phyloP scores from a whole-genome alignment of 2,113 vertebrate species.

The Uria lomvia region DNA sequence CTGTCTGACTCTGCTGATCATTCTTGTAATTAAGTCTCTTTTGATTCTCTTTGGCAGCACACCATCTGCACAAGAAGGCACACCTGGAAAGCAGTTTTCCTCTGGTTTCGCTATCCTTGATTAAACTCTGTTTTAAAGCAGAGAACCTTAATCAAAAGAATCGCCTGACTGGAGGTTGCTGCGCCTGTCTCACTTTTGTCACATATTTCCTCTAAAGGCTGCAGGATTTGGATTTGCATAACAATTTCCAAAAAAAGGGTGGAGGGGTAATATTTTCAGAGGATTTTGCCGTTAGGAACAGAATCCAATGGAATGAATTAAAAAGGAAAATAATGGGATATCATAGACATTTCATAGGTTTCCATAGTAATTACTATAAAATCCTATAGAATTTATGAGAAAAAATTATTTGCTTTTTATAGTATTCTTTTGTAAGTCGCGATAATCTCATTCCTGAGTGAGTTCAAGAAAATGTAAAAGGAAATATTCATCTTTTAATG shows the following conservation, averaged over 20 bases:
- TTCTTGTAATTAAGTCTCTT: constrained; percentile 57
- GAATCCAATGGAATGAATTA: neutral
- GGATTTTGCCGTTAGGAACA: neutral
- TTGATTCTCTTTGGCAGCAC: constrained; percentile 57
- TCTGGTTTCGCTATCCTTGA: constrained; percentile 57
- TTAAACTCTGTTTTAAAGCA: constrained; percentile 62
- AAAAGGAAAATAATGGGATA: neutral
- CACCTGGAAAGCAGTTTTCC: constrained; percentile 55
- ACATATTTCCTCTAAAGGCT: neutral
- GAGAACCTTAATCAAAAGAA: constrained; percentile 56
- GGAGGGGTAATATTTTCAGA: neutral
- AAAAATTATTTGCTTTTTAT: neutral
- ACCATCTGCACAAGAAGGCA: constrained; percentile 60
- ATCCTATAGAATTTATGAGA: neutral
- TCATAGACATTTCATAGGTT: neutral
- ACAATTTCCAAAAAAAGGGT: neutral
- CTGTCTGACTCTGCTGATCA: constrained; percentile 42
- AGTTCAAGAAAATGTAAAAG: neutral
- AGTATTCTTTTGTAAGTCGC: neutral
- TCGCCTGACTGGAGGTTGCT: constrained; percentile 13
- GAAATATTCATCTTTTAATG: neutral
- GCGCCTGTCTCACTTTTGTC: neutral
- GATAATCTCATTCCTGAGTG: neutral
- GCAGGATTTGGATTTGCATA: constrained; percentile 30
- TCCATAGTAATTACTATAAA: neutral